Percentiles rank a stretch among this genome's conserved stretches.
These are phyloP conservation scores for Heteractis magnifica DNA, from an alignment of 92 coral and sea anemone species.

Conservation along the genomic window DNA sequence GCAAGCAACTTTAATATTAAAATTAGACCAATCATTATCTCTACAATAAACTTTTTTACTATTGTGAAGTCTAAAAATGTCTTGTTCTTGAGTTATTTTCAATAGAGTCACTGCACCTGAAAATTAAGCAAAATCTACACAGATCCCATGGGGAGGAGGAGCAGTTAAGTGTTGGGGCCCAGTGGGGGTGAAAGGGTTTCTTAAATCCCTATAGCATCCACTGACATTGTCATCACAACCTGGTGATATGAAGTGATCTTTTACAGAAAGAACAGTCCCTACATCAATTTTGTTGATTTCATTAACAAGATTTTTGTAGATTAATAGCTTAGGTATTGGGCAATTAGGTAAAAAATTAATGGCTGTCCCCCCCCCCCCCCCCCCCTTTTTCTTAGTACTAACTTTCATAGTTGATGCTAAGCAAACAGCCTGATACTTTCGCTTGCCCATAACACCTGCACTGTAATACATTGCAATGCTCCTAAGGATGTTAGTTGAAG, in stretches of 20 bases:
- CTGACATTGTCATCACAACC: constrained; percentile 36
- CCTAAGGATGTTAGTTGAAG: constrained; percentile 18
- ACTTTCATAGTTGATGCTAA: constrained; percentile 41
- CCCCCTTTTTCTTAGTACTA: constrained; percentile 14
- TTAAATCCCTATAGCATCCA: constrained; percentile 48
- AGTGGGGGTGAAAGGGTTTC: not conserved
- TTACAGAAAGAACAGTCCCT: constrained; percentile 46
- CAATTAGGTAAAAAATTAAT: constrained; percentile 40
- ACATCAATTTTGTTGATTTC: constrained; percentile 48
- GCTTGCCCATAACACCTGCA: constrained; percentile 61
- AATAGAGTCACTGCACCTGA: too few species aligned
- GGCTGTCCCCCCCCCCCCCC: constrained; percentile 42
- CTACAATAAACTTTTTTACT: too few species aligned
- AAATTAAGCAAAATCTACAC: too few species aligned
- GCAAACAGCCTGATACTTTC: constrained; percentile 49
- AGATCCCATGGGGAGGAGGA: too few species aligned
- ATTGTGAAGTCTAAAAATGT: too few species aligned
- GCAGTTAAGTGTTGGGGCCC: too few species aligned
- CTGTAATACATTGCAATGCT: constrained; percentile 54
- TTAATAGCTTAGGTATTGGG: constrained; percentile 55
- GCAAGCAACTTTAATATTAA: too few species aligned
- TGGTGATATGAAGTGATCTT: constrained; percentile 41
- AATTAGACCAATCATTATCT: too few species aligned
- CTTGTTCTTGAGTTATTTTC: too few species aligned
- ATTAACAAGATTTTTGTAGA: constrained; percentile 38